Evolutionary conservation across 1,140 invertebrate species (phyloP).

Genomic region (Penaeus japonicus): DNA sequence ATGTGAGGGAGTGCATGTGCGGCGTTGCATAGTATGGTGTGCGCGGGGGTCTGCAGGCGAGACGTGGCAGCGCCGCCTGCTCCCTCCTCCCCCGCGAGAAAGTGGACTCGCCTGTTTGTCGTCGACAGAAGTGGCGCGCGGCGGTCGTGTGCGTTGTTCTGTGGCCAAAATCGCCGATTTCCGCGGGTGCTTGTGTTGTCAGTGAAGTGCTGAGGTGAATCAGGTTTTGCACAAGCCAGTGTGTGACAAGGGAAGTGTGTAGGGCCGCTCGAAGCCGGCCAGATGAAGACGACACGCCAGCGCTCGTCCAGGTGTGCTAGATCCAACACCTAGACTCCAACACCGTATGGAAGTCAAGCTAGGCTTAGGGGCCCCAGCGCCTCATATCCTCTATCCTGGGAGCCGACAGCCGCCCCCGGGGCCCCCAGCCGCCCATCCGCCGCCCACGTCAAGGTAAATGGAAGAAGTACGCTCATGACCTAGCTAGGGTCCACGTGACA

Average conservation of each 20-base stretch:
- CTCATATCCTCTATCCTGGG: constrained; percentile 44
- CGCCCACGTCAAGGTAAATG: constrained; percentile 49
- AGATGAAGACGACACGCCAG: neutral
- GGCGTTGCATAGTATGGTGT: neutral
- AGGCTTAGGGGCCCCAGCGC: constrained; percentile 37
- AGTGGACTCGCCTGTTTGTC: constrained; percentile 44
- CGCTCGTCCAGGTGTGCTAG: neutral
- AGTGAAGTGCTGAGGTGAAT: constrained; percentile 22
- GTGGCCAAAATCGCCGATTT: constrained; percentile 36
- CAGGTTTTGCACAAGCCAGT: neutral
- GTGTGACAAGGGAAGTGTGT: neutral
- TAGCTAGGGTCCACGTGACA: neutral
- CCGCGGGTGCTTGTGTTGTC: constrained; percentile 21
- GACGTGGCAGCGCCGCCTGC: constrained; percentile 2
- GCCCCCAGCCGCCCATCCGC: constrained; percentile 40
- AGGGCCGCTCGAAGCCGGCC: constrained; percentile 1
- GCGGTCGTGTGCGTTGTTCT: constrained; percentile 35
- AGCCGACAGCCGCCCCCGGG: constrained; percentile 45
- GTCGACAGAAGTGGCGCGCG: constrained; percentile 41
- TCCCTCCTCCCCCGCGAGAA: constrained; percentile 1
- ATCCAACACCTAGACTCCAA: neutral
- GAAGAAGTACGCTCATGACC: neutral
- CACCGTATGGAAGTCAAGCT: constrained; percentile 46
- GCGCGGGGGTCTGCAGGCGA: neutral
- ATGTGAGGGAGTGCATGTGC: constrained; percentile 22